Evolutionary conservation across 1,140 invertebrate genomes (phyloP), one percentile per base, ranked within the genome.

Genomic region (Orchestia grillus): DNA sequence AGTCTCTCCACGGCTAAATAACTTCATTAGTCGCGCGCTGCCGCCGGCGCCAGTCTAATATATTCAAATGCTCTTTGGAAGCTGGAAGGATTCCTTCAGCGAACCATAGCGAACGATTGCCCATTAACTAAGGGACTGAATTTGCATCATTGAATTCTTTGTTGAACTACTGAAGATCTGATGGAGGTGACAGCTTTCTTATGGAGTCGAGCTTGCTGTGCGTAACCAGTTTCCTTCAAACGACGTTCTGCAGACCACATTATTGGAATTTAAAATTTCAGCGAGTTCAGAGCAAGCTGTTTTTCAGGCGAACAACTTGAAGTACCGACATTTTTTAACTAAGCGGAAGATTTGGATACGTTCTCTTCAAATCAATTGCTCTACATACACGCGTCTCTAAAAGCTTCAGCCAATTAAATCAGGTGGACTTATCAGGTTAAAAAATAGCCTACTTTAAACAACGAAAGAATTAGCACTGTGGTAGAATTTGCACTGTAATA

Each of bases 111-210:
- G 88, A 44, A 90, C 88, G 88, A 90, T 90, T 90, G 88, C 88
- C 88, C 41, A 90, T 90, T 90, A 90, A 44, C 43, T 41, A 28
- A 41, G 43, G 43, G 43, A 36, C 88, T 90, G 88, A 90, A 90
- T 90, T 90, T 90, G 88, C 88, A 90, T 90, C 88, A 90, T 90
- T 90, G 88, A 90, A 90, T 90, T 90, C 88, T 90, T 90, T 90
- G 88, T 90, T 90, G 41, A 90, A 90, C 88, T 90, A 15, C n/a
- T 90, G 1, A 44, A 28, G 88, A 41, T 90, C 41, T 90, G 88
- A 90, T 90, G 88, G n/a, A 90, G 28, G 88, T 42, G 88, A 90
- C 88, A 90, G 88, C 36, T 41, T 90, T 90, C 88, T 90, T 90
- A 44, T 11, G 41, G 88, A 90, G 88, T 44, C 28, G 6, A 90